Percentiles rank a stretch among this genome's conserved stretches.
Evolutionary conservation across 23 tunicate genomes (phyloP).

Genomic region (Diplosoma virens): DNA sequence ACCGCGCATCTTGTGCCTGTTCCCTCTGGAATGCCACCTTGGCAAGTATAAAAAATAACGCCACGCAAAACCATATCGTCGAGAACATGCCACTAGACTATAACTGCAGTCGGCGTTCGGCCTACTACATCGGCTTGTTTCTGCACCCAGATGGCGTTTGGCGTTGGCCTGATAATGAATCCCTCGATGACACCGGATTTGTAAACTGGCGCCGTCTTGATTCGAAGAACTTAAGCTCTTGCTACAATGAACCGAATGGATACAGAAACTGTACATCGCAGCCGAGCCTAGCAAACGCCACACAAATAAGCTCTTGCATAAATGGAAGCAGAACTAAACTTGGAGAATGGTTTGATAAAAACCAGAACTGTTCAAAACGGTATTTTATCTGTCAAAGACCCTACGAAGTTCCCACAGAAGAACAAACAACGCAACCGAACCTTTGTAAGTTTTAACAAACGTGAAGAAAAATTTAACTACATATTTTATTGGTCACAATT

Average conservation of each 20-base stretch:
- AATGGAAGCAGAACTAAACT: not conserved
- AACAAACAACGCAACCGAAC: no score
- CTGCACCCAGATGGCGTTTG: not conserved
- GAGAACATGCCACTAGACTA: not conserved
- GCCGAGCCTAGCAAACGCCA: not conserved
- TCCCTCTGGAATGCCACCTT: not conserved
- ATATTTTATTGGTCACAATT: no score
- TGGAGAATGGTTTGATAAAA: conserved; percentile 40
- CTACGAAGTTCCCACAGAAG: not conserved
- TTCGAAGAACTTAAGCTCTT: not conserved
- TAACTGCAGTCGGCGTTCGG: not conserved
- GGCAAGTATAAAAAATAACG: conserved; percentile 15
- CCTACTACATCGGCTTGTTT: conserved; percentile 19
- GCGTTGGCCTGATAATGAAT: conserved; percentile 17
- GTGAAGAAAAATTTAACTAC: no score
- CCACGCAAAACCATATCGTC: conserved; percentile 17
- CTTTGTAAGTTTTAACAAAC: no score
- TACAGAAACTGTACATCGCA: not conserved
- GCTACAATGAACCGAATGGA: conserved; percentile 29
- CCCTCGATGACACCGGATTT: not conserved
- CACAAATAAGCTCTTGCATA: conserved; percentile 6
- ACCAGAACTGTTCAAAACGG: not conserved
- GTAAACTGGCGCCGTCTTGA: conserved; percentile 5
- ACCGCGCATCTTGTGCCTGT: not conserved
- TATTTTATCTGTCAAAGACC: conserved; percentile 22